Evolutionary conservation across 2,113 vertebrate genomes (phyloP), one percentile per base, ranked within the genome.

Genomic region (Trachemys scripta): DNA sequence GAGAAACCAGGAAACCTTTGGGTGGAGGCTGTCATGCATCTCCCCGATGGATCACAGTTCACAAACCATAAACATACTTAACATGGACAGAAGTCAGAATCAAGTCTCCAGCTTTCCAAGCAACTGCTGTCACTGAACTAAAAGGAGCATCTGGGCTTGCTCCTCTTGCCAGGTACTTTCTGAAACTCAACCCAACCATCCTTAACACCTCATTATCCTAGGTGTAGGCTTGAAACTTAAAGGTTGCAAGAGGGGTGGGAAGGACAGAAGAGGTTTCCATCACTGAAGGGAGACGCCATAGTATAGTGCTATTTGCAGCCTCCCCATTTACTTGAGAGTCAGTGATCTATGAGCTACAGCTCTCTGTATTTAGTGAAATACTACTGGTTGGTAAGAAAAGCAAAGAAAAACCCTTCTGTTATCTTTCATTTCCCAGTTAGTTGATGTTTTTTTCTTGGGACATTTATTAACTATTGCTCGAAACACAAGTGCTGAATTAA

Each of bases 1-100:
- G 88, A 90, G 94, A 93, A 92, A 95, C 94, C 86, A 91, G 29
- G 92, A 93, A 92, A 92, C 94, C 89, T 95, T 96, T 87, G 90
- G 88, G 78, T 83, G 69, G 92, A 62, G 96, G 90, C 94, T 96
- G 95, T 96, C 94, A 93, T 76, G 84, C 90, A 54, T 69, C 83
- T 94, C 89, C 85, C 79, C 94, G 93, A 97, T 96, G 94, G 96
- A 97, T 97, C 87, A 91, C 94, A 0, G 57, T 93, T 95, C 96
- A 88, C 92, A 95, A 84, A 89, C 92, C 95, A 94, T 93, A 93
- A 96, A 90, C 85, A 92, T 87, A 95, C 49, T 96, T 94, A 93
- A 76, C 57, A 89, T 0, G 75, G 89, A 93, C 95, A 89, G 59
- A 95, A 93, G 89, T 27, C 88, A 92, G 79, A 83, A 92, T 57